Conservation (phyloP, 1,140 invertebrate genomes). For the Paracyclopina nana region DNA sequence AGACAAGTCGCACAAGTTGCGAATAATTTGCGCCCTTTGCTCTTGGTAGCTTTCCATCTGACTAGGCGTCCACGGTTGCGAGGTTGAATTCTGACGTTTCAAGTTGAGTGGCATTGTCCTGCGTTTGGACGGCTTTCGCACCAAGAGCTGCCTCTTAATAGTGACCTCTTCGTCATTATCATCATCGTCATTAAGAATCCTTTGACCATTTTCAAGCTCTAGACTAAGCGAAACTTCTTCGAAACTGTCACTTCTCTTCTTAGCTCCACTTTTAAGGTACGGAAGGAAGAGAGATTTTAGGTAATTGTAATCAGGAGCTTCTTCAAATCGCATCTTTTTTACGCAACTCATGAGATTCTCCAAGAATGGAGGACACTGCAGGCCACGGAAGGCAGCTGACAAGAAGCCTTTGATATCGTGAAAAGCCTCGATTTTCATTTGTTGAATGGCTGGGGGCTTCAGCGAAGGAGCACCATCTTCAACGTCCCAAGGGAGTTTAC, state of each 20-base stretch:
- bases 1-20: neutral
- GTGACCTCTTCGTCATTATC: neutral
- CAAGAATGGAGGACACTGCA: neutral
- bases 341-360: neutral
- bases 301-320: neutral
- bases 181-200: neutral
- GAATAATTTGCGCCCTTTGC: neutral
- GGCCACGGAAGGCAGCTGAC: neutral
- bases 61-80: neutral
- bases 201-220: neutral
- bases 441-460: neutral
- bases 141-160: neutral
- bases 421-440: neutral
- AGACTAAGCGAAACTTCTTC: neutral
- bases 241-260: neutral
- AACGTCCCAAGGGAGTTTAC: slow-evolving; percentile 23
- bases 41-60: neutral
- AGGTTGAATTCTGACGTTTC: neutral
- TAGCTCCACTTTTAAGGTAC: neutral
- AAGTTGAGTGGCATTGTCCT: neutral
- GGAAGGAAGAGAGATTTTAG: neutral
- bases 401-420: neutral
- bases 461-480: neutral
- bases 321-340: neutral
- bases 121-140: neutral